phyloP scores from a whole-genome alignment of 1,140 invertebrate species.

The Chrysoperla carnea region DNA sequence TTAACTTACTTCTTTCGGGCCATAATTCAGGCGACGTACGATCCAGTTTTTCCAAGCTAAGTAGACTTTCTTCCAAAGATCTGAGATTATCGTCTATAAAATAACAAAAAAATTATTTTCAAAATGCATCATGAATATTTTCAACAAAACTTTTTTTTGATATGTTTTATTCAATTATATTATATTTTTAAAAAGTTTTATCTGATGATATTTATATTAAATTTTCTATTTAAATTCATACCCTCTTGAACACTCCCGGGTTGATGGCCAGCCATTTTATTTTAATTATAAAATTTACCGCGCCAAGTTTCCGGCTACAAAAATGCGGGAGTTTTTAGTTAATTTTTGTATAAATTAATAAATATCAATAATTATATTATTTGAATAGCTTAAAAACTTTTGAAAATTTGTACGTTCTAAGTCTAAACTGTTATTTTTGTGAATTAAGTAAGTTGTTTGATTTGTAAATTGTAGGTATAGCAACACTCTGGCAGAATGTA shows the following conservation, averaged over 20 bases:
- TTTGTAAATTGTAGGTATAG: too few relatives aligned
- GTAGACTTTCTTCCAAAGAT: constrained; percentile 42
- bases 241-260: constrained; percentile 22
- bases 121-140: background rate
- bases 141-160: background rate
- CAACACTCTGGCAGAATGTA: too few relatives aligned
- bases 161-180: background rate
- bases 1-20: constrained; percentile 76
- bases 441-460: too few relatives aligned
- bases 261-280: constrained; percentile 21
- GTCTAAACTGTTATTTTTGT: too few relatives aligned
- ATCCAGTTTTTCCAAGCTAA: constrained; percentile 78
- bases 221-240: constrained; percentile 6
- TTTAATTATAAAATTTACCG: background rate
- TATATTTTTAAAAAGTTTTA: background rate
- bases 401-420: too few relatives aligned
- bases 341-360: too few relatives aligned
- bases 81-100: background rate
- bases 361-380: too few relatives aligned
- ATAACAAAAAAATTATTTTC: background rate
- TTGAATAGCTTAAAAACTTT: too few relatives aligned
- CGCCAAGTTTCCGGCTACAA: background rate
- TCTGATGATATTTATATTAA: background rate
- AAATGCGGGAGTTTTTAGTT: background rate
- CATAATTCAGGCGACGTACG: constrained; percentile 80